These are phyloP conservation scores for Lithosia quadra DNA, from an alignment of 2,888 invertebrate genomes.

Conservation along the genomic window DNA sequence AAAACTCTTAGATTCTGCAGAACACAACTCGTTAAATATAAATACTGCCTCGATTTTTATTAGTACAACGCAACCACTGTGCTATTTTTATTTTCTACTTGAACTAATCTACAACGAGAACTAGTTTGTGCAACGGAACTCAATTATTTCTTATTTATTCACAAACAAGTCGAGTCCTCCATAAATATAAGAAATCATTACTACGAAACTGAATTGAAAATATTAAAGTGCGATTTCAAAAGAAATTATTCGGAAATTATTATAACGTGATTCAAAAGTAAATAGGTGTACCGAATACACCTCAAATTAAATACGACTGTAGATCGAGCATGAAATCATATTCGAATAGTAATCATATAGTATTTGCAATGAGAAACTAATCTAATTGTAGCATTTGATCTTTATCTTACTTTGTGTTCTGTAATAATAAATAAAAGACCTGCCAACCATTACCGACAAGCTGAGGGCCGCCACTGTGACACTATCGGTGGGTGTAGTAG, in stretches of 20 bases:
- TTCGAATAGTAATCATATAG: no score
- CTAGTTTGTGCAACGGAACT: slow-evolving; percentile 7
- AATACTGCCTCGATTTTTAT: neutral
- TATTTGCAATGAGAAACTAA: no score
- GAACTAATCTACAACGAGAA: slow-evolving; percentile 2
- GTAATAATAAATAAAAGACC: neutral
- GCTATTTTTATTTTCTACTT: neutral
- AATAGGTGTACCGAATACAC: no score
- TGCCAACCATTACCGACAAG: no score
- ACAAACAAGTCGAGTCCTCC: slow-evolving; percentile 12
- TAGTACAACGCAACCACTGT: neutral
- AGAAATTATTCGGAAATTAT: no score
- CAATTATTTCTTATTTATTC: slow-evolving; percentile 30
- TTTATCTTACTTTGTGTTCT: neutral
- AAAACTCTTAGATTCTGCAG: neutral
- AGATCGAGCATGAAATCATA: no score
- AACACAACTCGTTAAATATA: neutral
- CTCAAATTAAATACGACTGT: no score
- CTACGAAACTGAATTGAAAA: slow-evolving; percentile 25
- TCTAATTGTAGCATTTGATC: neutral
- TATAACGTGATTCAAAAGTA: no score
- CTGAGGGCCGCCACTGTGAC: no score
- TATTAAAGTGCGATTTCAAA: slow-evolving; percentile 12
- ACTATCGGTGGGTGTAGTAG: no score
- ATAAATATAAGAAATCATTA: slow-evolving; percentile 34